Base-by-base conservation (phyloP, 2,113 vertebrate species). In the Sander lucioperca region DNA sequence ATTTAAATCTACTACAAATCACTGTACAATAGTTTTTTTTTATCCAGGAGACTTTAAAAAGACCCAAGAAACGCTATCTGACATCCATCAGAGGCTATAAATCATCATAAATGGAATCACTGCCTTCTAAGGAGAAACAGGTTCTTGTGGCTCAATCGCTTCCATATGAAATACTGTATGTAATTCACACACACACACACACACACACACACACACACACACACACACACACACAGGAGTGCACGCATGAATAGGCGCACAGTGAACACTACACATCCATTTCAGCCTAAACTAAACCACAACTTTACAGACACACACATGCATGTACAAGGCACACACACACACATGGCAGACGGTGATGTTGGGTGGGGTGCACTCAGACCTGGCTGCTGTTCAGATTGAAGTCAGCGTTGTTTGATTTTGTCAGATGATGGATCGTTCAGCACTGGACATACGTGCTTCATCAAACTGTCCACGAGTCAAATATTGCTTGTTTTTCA, bases 121-220 rank as follows among this genome's bases (percentile, higher is more conserved):
- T 91, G 63, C 77, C 62, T 78, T 43, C 45, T 86, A 58, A 89
- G 83, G 72, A 36, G 70, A 88, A 91, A 88, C 81, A 77, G 74
- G 47, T 86, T 77, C 25, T 61, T 11, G 12, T 9, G 21, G 39
- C 84, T 74, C 83, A 88, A 93, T 92, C 36, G 18, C 78, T 93
- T 93, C 91, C 93, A 93, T 85, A 90, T 91, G 91, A 85, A 45
- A 86, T 30, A 30, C 48, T 54, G 45, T 69, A 50, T 77, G 27
- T 25, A 54, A 57, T 27, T 9, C 74, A 65, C 56, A 74, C 58
- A 68, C 47, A 63, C 76, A 70, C 57, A 73, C 12, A 65, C 18
- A 66, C 67, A 59, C 19, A 61, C 30, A 71, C 21, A 25, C 33
- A 21, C 36, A 27, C 25, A 33, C 23, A 48, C 23, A 39, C 58